Evolutionary conservation across 2,797 vertebrate genomes (phyloP), one percentile per base, ranked within the genome.

Genomic region (Selene dorsalis): DNA sequence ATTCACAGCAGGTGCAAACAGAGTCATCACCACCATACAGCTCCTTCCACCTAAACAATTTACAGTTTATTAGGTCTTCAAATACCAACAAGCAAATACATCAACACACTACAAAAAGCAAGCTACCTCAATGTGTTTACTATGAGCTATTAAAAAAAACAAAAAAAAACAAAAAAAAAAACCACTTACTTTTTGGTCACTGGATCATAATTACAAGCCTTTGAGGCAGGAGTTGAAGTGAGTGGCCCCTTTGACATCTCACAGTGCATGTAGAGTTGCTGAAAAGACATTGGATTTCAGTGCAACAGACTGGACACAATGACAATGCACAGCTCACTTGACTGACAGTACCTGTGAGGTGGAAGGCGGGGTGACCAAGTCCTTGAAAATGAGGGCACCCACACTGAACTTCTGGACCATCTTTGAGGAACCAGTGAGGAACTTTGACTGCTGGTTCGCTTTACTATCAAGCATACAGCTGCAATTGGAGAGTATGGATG

Each of bases 401-500:
- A 95, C 39, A 1, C 68, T 80, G 73, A 95, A 92, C 75, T 66
- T 92, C 59, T 88, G 75, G 0, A 18, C 48, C 3, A 13, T 69
- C 41, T 64, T 84, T 6, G 88, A 87, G 2, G 22, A 0, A 12
- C 39, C 30, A 5, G 2, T 0, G 62, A 93, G 41, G 80, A 94
- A 95, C 68, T 61, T 87, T 0, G 93, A 92, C 24, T 79, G 35
- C 0, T 4, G 0, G 0, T 52, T 85, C 16, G 58, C 13, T 53
- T 79, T 91, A n/a, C 91, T 30, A 20, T 94, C 94, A 69, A 90
- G 43, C 92, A 95, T 91, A 62, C 94, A 96, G 26, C 95, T 96
- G 76, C 30, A 85, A 41, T 38, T 4, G 3, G 4, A 67, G 6
- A 73, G 58, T 0, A 55, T 1, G 6, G 3, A 61, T 0, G 0